Percentiles rank a stretch among this genome's conserved stretches.
Conservation (phyloP, 2,797 vertebrate genomes). For the Melopsittacus undulatus region DNA sequence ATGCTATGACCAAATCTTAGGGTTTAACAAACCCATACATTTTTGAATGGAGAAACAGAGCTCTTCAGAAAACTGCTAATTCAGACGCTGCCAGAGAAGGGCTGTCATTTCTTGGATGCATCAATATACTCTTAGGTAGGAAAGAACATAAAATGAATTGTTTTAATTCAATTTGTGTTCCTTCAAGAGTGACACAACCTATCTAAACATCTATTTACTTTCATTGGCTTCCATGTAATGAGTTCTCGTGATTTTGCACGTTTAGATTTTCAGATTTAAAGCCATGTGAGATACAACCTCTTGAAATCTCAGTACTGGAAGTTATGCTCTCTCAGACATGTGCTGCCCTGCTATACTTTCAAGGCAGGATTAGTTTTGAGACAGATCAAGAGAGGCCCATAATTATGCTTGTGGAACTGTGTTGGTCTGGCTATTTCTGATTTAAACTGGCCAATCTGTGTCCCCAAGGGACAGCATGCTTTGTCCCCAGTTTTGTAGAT, state of each 20-base stretch:
- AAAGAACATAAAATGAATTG: background rate
- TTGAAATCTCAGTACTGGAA: background rate
- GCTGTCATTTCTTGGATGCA: background rate
- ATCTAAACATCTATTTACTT: background rate
- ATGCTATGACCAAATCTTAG: background rate
- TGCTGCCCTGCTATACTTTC: background rate
- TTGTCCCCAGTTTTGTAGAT: background rate
- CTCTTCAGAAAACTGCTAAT: background rate
- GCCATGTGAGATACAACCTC: background rate
- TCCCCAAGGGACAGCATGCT: rapidly evolving
- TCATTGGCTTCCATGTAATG: background rate
- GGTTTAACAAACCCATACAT: background rate
- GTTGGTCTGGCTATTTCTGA: background rate
- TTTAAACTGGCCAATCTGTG: background rate
- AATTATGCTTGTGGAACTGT: background rate
- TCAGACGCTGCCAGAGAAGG: background rate
- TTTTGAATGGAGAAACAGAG: background rate
- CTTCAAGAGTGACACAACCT: background rate
- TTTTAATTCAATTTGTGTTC: background rate
- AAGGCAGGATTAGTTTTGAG: background rate
- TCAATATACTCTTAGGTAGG: background rate
- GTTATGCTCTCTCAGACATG: rapidly evolving
- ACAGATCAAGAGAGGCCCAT: background rate
- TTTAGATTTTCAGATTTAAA: background rate
- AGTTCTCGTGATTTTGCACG: background rate